These are phyloP conservation scores for Neomonachus schauinslandi DNA, from an alignment of 2,113 vertebrate species.

Conservation along the genomic window DNA sequence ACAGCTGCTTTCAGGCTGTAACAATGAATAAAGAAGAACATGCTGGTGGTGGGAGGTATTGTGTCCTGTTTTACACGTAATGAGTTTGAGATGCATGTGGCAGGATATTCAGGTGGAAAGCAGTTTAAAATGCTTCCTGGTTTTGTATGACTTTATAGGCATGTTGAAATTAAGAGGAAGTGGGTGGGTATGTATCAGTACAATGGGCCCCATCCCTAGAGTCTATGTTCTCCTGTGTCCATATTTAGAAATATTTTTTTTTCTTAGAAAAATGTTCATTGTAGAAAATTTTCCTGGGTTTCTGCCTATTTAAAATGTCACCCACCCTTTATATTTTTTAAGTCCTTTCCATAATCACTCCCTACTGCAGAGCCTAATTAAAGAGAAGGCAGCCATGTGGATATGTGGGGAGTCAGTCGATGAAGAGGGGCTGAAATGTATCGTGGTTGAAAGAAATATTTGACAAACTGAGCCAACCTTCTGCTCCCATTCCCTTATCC, in stretches of 20 bases:
- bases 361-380: neutral
- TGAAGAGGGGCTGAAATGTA: neutral
- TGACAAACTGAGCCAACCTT: neutral
- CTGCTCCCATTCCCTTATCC: neutral
- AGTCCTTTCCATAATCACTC: neutral
- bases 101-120: neutral
- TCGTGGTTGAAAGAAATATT: neutral
- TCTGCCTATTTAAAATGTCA: constrained; percentile 23
- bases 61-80: neutral
- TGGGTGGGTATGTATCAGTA: neutral
- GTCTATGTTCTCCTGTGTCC: neutral
- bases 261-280: neutral
- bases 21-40: neutral
- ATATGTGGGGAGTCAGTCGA: neutral
- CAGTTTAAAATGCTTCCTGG: constrained; percentile 33
- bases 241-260: constrained; percentile 9
- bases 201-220: neutral
- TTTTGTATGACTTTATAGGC: constrained; percentile 10
- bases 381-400: neutral
- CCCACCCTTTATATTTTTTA: neutral
- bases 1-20: neutral
- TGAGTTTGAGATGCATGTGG: neutral
- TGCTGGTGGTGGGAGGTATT: neutral
- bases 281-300: neutral
- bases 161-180: constrained; percentile 12